Evolutionary conservation across 2,797 vertebrate genomes (phyloP), one percentile per base, ranked within the genome.

Genomic region (Chloroceryle inda): DNA sequence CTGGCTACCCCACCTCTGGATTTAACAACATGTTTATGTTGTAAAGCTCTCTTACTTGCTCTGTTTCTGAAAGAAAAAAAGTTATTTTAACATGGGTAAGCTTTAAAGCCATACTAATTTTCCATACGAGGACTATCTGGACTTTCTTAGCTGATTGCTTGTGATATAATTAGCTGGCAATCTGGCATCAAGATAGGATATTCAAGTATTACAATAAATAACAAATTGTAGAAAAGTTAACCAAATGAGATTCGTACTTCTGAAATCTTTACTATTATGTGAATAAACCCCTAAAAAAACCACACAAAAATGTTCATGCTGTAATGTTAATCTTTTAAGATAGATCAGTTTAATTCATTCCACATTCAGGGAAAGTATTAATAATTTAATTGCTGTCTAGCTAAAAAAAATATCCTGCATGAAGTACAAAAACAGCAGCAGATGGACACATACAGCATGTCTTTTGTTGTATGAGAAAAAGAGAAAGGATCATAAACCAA

Each of bases 111-210:
- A 2, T 44, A n/a, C 19, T 64, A 19, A 67, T 88, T 96, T 96
- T 94, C 55, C 38, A 61, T 40, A 58, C n/a, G 19, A 92, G 67
- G 49, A 47, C 45, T 72, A 29, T 35, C 61, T 74, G 52, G 61
- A 73, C 72, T 95, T 95, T 92, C 66, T 92, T 95, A 85, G 38
- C 35, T 82, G 85, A 88, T 87, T 68, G 58, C 31, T 85, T 83
- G 50, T 74, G 92, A 88, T 42, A 76, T 88, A 97, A 97, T 97
- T 97, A 96, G 69, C 89, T 92, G 72, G 73, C 66, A 91, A 85
- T 77, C 92, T 89, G 94, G 52, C 89, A 94, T 93, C 61, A 26
- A 88, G 49, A 72, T 78, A 26, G 35, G 33, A 50, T 66, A 67
- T 12, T 42, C 14, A 87, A 96, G 52, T 37, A 68, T 55, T 63